These are phyloP conservation scores for Megalurothrips usitatus DNA, from an alignment of 2,888 invertebrate species.

Conservation along the genomic window DNA sequence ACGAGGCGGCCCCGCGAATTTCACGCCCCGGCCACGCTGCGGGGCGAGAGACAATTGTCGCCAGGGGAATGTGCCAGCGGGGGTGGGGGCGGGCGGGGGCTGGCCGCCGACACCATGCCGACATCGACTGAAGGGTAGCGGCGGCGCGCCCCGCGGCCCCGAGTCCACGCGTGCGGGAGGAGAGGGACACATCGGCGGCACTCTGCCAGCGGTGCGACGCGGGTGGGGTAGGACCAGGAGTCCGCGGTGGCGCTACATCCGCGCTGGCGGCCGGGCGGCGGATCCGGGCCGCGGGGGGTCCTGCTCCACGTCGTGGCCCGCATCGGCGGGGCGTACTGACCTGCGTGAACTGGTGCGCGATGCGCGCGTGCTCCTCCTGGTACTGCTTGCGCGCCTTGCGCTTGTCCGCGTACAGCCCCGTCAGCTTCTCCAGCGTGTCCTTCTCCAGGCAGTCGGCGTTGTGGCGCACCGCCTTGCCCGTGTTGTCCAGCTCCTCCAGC, in stretches of 20 bases:
- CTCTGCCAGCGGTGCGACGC: no score
- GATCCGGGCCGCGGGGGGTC: no score
- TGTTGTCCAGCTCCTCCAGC: conserved; percentile 84
- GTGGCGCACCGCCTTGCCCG: conserved; percentile 72
- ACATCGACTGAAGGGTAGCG: no score
- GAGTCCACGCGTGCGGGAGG: no score
- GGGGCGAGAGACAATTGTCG: background rate
- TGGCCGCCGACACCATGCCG: no score
- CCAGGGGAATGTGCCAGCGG: no score
- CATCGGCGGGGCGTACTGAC: conserved; percentile 50
- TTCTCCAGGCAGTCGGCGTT: conserved; percentile 83
- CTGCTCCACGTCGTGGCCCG: background rate
- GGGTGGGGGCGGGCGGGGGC: no score
- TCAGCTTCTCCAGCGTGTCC: conserved; percentile 75
- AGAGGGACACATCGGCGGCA: no score
- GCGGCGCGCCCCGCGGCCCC: no score
- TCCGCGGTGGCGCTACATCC: no score
- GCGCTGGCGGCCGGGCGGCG: no score
- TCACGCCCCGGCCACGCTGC: background rate
- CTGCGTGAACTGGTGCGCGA: conserved; percentile 74
- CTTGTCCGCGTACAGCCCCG: conserved; percentile 77
- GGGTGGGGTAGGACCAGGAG: no score
- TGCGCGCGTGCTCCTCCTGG: conserved; percentile 82
- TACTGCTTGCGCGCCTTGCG: conserved; percentile 79
- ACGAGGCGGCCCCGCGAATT: background rate